Percentiles rank a stretch among this genome's conserved stretches.
These are phyloP conservation scores for Cisticola juncidis DNA, from an alignment of 2,113 vertebrate genomes.

Conservation along the genomic window DNA sequence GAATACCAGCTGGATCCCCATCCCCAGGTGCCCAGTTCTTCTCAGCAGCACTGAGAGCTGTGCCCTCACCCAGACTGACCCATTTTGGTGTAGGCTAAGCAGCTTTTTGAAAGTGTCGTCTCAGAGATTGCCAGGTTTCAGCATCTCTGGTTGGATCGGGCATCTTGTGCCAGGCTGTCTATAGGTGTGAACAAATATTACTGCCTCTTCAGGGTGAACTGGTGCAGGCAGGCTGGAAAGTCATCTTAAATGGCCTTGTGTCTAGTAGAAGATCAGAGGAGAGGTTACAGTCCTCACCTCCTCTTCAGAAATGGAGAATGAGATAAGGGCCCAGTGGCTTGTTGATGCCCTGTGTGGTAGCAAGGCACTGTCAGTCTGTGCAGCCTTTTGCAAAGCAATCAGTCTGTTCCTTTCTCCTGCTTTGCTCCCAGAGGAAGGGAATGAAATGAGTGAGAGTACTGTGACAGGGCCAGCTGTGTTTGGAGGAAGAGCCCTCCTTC, in stretches of 20 bases:
- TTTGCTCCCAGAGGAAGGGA: neutral
- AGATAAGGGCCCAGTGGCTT: neutral
- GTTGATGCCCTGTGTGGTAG: fast-evolving
- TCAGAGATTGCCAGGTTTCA: neutral
- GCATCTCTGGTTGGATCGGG: neutral
- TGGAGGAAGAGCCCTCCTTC: neutral
- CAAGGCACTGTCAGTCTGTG: neutral
- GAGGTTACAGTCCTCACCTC: neutral
- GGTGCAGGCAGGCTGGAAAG: neutral
- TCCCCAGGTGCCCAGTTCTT: neutral
- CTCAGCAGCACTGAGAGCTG: neutral
- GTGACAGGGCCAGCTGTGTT: neutral
- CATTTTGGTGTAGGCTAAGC: neutral
- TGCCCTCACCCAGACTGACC: neutral
- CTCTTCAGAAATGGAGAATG: neutral
- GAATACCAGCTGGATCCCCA: neutral
- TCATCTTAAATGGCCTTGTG: neutral
- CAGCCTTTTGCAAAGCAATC: neutral
- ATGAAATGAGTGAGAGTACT: neutral
- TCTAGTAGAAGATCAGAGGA: neutral
- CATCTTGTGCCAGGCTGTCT: neutral
- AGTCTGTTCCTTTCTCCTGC: neutral
- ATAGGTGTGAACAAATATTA: neutral
- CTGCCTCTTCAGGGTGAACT: neutral
- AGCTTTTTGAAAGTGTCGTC: neutral